Base-by-base conservation (phyloP, 2,888 invertebrate species). In the Phania funesta region DNA sequence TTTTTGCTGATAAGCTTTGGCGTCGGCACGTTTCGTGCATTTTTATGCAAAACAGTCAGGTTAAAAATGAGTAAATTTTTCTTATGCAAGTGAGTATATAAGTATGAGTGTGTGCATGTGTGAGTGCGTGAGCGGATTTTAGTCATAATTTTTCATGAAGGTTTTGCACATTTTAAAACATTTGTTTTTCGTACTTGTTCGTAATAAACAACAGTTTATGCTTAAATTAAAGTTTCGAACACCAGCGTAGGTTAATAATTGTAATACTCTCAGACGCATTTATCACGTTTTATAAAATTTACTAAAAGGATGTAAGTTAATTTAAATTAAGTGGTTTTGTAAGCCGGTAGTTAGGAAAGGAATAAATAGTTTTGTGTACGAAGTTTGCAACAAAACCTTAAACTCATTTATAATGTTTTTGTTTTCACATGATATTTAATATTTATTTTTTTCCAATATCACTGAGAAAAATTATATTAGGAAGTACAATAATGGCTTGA, bases 21-120 rank as follows among this genome's bases (percentile, higher is more conserved):
- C 77, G 78, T 74, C 74, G 70, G 70, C 78, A 82, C 74, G 82
- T 78, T 78, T 65, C 67, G 52, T 68, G 74, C 18, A 70, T 50
- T 74, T 62, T 58, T 82, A 58, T 74, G 74, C 56, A 68, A 70
- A 82, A 73, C 46, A 46, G 44, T 54, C 32, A 22, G 48, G 48
- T 46, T 35, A 7, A 60, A 60, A 60, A 62, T 52, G 32, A 65
- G 65, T 52, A n/a, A 11, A 68, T 79, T 67, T 74, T 67, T 48
- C 35, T 3, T 6, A 22, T 24, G 41, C 5, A 7, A 29, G 29
- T 29, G 9, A 1, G 22, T 22, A 26, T 18, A 20, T 41, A 2
- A 50, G 3, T 38, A 38, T 6, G 11, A 1, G 46, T 41, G 62
- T 50, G 7, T 16, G 16, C 44, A 13, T 11, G 20, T 35, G 16